Evolutionary conservation across 23 tunicate species (phyloP), one percentile per base, ranked within the genome.

Genomic region (Halocynthia aurantium): DNA sequence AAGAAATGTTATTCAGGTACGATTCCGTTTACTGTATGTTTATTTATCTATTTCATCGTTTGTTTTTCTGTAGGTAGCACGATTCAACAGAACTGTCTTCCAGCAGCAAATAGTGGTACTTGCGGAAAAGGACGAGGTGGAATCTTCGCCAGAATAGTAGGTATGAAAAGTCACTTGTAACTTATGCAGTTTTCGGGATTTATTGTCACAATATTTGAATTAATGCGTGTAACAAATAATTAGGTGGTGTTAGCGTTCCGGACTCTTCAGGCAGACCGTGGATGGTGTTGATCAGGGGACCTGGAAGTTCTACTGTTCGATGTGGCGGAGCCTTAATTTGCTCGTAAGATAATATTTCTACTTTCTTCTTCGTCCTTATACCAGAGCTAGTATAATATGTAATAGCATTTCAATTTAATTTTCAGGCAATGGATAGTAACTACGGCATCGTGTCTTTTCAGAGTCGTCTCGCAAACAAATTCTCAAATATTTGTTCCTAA

Each of bases 351-450:
- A 60, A 60, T 15, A 60, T 15, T 60, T 60, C n/a, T 60, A 1
- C 18, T 1, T 60, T 60, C 64, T 17, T 60, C n/a, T 15, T 15
- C n/a, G n/a, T 15, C n/a, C 1, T 60, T 15, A 60, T 60, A 15
- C 18, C 64, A 15, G n/a, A 15, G 1, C 18, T 15, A 4, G n/a
- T 17, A 60, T 15, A 60, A 60, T 60, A 60, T 60, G 64, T 60
- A 60, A 15, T 15, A 15, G 4, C 64, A 60, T 15, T 77, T 17
- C 10, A 72, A 40, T 19, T 20, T 10, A 40, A 19, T 63, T 85
- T 61, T 10, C 76, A 90, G 97, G 49, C 84, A 86, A 86, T 92
- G 98, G 98, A 77, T 92, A 20, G 53, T 92, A 8, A 92, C 98
- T 8, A 13, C 98, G 0, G 93, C 98, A 6, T 86, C 98, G 11